These are phyloP conservation scores for Carabus problematicus DNA, from an alignment of 2,888 invertebrate species.

Conservation along the genomic window DNA sequence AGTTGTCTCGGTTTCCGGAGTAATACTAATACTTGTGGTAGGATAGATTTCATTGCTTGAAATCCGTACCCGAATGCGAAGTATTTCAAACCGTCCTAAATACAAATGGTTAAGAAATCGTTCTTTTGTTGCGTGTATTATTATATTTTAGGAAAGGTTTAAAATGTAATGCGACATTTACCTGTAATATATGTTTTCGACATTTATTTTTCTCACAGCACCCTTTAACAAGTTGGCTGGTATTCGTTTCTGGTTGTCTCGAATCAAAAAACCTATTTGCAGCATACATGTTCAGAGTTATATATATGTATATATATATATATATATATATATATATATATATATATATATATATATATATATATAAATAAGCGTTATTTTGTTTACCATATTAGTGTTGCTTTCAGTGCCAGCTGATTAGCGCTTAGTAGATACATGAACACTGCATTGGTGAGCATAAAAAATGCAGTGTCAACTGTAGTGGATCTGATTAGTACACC, in stretches of 20 bases:
- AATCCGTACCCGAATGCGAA: conserved; percentile 27
- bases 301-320: no score
- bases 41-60: conserved; percentile 7
- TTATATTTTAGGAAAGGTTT: no score
- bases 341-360: neutral
- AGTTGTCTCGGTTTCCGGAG: conserved; percentile 18
- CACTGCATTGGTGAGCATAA: conserved; percentile 27
- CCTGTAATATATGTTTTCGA: conserved; percentile 23
- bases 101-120: no score
- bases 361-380: neutral
- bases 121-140: no score
- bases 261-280: conserved; percentile 27
- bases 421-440: conserved; percentile 29
- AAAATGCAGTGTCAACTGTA: conserved; percentile 21
- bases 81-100: conserved; percentile 20
- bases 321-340: neutral
- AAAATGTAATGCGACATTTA: neutral
- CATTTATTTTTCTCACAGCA: conserved; percentile 21
- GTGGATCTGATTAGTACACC: conserved; percentile 11
- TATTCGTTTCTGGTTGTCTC: neutral
- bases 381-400: conserved; percentile 19
- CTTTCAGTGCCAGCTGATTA: conserved; percentile 14
- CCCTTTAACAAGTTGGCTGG: neutral
- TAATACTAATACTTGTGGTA: conserved; percentile 7
- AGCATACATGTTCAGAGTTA: neutral